Conservation (phyloP, 2,888 invertebrate genomes). For the Eucera pruinosa region DNA sequence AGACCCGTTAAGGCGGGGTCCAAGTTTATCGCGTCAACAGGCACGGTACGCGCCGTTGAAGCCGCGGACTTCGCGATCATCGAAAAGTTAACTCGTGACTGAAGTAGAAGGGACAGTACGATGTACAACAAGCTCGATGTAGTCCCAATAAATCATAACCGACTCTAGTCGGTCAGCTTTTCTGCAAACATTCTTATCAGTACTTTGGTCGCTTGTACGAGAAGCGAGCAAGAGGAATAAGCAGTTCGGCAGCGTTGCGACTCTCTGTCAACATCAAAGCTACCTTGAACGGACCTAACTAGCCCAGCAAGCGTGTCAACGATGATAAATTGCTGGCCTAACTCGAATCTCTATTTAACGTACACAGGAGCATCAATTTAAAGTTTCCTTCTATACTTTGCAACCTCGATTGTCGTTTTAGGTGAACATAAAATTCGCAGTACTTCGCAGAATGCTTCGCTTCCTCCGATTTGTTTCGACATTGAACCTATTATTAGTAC, state of each 20-base stretch:
- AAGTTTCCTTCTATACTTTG: no score
- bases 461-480: no score
- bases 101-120: background rate
- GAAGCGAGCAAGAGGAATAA: background rate
- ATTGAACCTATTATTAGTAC: no score
- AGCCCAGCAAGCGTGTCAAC: conserved; percentile 9
- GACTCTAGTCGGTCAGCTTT: conserved; percentile 30
- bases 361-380: background rate
- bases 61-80: background rate
- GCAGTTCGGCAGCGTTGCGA: conserved; percentile 20
- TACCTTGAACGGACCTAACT: conserved; percentile 16
- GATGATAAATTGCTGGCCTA: conserved; percentile 36
- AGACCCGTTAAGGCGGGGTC: conserved; percentile 52
- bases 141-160: conserved; percentile 48
- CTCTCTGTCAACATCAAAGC: conserved; percentile 30
- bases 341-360: background rate
- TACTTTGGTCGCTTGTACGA: conserved; percentile 17
- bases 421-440: no score
- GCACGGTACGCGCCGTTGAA: conserved; percentile 15
- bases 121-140: conserved; percentile 9
- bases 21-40: conserved; percentile 49
- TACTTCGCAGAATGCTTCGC: no score
- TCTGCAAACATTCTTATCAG: conserved; percentile 46
- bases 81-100: conserved; percentile 15
- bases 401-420: no score